phyloP scores from a whole-genome alignment of 2,888 invertebrate species.

The Calameuta filiformis region DNA sequence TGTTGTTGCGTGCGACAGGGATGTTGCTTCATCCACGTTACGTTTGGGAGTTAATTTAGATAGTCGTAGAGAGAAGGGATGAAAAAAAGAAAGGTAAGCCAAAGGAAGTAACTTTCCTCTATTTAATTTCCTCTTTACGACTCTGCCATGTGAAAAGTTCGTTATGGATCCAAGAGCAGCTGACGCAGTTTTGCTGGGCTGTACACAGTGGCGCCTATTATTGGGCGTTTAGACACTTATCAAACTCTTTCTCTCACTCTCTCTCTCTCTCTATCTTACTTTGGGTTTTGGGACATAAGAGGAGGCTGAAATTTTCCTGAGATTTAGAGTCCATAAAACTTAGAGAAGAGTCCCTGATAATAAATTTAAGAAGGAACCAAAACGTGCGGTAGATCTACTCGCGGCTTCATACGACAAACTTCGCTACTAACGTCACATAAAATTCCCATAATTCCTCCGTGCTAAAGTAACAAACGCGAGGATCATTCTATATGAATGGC shows the following conservation, averaged over 20 bases:
- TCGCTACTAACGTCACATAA: constrained; percentile 13
- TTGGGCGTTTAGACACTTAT: background rate
- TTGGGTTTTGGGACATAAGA: background rate
- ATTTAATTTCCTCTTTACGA: background rate
- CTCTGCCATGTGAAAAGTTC: background rate
- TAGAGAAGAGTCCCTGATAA: background rate
- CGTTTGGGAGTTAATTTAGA: background rate
- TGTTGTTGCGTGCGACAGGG: background rate
- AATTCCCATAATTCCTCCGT: constrained; percentile 29
- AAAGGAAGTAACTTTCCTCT: background rate
- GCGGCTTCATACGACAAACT: background rate
- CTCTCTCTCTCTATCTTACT: background rate
- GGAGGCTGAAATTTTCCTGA: background rate
- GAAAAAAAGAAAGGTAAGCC: background rate
- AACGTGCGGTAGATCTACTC: background rate
- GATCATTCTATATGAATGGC: background rate
- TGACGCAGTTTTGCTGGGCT: background rate
- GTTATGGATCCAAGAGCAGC: background rate
- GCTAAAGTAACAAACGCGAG: constrained; percentile 18
- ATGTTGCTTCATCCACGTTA: background rate
- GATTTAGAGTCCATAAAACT: background rate
- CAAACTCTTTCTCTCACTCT: background rate
- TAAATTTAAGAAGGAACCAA: background rate
- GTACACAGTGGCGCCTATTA: background rate
- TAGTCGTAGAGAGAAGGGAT: background rate